Base-by-base conservation (phyloP, 2,113 vertebrate species). In the Microcebus jonahi region DNA sequence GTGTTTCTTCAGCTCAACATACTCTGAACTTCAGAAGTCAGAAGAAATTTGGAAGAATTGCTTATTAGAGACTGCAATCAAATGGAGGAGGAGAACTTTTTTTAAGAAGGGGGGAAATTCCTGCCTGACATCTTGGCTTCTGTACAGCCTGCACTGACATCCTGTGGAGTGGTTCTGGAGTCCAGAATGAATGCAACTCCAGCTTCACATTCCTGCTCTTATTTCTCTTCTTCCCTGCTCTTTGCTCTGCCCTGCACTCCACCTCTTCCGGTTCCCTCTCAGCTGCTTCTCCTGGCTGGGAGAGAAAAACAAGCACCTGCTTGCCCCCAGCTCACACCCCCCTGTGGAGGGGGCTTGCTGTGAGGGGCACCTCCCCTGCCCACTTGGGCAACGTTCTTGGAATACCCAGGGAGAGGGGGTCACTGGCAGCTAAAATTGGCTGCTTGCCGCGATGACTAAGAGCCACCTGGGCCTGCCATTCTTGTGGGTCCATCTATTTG, bases 1-100 rank as follows among this genome's bases (percentile, higher is more conserved):
- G 86, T 92, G 75, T 96, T 96, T 97, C 97, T 90, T 97, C 94
- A 95, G 96, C 96, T 97, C 91, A 87, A 92, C 31, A 8, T 53
- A 89, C 95, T 97, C 97, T 20, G 67, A 97, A 94, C 97, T 98
- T 98, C 97, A 97, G 95, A 97, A 98, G 97, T 97, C 98, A 98
- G 97, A 98, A 83, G 96, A 97, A 95, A 94, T 97, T 82, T 94
- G 96, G 67, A 97, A 94, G 96, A 93, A 94, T 96, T 95, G 94
- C 91, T 97, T 96, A 94, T 96, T 96, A 90, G 89, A 92, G 88
- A 96, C 97, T 90, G 87, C 97, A 97, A 95, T 95, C 93, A 96
- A 81, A 85, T 21, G 95, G 95, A 95, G 97, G 82, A 83, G 80
- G 61, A 81, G 73, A 81, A 97, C 94, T 96, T 98, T 93, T 89